Evolutionary conservation across 2,113 vertebrate genomes (phyloP), one percentile per base, ranked within the genome.

Genomic region (Microcebus tavaratra): DNA sequence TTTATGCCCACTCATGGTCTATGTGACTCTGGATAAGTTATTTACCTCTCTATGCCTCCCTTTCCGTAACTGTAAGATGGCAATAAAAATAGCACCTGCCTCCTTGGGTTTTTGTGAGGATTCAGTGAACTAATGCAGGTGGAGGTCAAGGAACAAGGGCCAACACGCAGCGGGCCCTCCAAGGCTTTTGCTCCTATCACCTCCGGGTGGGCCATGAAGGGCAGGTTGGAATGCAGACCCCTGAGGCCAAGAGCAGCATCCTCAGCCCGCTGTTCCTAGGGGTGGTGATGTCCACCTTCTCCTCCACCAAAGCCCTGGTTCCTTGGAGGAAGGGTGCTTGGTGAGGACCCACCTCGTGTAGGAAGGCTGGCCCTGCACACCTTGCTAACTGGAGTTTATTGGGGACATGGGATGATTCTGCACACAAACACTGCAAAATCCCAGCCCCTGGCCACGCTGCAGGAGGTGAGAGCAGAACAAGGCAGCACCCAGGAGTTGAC

Each of bases 261-360:
- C 3, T 50, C 25, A 23, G 53, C 13, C 7, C 3, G 0, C 3
- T 18, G 12, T 10, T 39, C 53, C 27, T 2, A 7, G 1, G 5
- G n/a, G 10, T 7, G 4, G 18, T 13, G 4, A 20, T 17, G 36
- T 20, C 75, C 15, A 70, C n/a, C 8, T 68, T 4, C 45, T 63
- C 2, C 25, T 39, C 29, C 27, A 67, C 25, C 48, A 61, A 10
- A 25, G 6, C 4, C 72, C 29, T 14, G 17, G 29, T 3, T 75
- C 31, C 39, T 20, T 34, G 57, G 42, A 81, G 29, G 36, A 31
- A 94, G 20, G 15, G 18, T 9, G 36, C 34, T 8, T 42, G 23
- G 29, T 6, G 1, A 36, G 3, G 67, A 73, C 2, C 6, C 5
- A 4, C 4, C 57, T 72, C 29, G 1, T 63, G 36, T 8, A 15